Evolutionary conservation across 2,888 invertebrate genomes (phyloP).

Genomic region (Acrobeloides nanus): DNA sequence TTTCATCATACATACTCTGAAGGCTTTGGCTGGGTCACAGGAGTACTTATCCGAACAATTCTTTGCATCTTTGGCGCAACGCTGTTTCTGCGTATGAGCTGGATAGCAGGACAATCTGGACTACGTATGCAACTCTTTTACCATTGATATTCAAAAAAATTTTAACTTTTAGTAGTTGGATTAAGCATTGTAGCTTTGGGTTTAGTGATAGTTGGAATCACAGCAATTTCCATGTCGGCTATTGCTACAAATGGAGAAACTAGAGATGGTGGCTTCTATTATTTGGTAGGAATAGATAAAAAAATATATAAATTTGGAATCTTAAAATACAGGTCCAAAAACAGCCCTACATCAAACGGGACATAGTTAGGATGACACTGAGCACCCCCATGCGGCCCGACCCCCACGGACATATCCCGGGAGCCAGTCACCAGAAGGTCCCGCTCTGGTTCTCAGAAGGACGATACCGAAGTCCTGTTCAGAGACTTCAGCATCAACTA

Average conservation of each 20-base stretch:
- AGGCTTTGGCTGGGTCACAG: constrained; percentile 75
- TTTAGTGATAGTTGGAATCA: constrained; percentile 66
- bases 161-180: constrained; percentile 13
- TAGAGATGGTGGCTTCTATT: constrained; percentile 61
- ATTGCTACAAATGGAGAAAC: constrained; percentile 97
- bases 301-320: neutral
- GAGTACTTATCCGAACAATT: constrained; percentile 77
- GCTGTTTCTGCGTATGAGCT: constrained; percentile 74
- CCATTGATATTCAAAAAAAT: constrained; percentile 1
- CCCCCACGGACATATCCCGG: too few species aligned
- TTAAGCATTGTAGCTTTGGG: constrained; percentile 17
- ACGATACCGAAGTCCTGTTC: too few species aligned
- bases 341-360: too few species aligned
- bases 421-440: too few species aligned
- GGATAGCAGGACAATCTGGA: constrained; percentile 20
- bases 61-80: constrained; percentile 98
- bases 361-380: too few species aligned
- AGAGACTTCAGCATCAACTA: too few species aligned
- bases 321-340: too few species aligned
- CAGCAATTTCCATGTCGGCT: constrained; percentile 89
- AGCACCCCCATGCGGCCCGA: too few species aligned
- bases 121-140: constrained; percentile 2
- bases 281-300: constrained; percentile 10
- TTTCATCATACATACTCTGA: neutral
- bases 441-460: too few species aligned